Percentiles rank a stretch among this genome's conserved stretches.
These are phyloP conservation scores for Tridacna crocea DNA, from an alignment of 2,888 invertebrate genomes.

Conservation along the genomic window DNA sequence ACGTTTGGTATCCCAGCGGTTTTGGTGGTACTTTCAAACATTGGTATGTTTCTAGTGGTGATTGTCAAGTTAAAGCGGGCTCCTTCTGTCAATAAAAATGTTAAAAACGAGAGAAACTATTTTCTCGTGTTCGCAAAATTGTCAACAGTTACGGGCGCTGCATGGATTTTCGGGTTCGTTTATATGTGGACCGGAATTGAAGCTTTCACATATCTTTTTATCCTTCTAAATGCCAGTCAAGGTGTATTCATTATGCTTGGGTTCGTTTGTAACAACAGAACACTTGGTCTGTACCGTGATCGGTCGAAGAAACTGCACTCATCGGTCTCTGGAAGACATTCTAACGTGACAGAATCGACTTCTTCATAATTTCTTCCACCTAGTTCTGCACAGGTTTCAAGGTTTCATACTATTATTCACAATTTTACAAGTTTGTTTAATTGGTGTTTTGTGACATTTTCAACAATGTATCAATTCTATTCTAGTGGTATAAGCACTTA, in stretches of 20 bases:
- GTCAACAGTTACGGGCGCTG: constrained; percentile 45
- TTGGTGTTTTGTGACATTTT: no score
- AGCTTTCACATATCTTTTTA: constrained; percentile 47
- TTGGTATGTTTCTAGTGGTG: constrained; percentile 34
- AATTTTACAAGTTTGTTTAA: no score
- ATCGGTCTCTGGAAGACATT: no score
- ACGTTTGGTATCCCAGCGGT: constrained; percentile 42
- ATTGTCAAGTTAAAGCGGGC: constrained; percentile 19
- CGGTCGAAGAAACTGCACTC: no score
- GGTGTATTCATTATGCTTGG: constrained; percentile 47
- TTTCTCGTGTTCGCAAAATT: constrained; percentile 37
- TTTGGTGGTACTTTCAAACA: constrained; percentile 30
- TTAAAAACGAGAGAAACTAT: constrained; percentile 45
- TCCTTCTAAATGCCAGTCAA: constrained; percentile 41
- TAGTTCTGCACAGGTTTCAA: no score
- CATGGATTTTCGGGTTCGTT: constrained; percentile 52
- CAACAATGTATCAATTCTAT: no score
- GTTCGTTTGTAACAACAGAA: constrained; percentile 32
- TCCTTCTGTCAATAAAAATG: constrained; percentile 24
- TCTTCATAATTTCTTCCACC: no score
- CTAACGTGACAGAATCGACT: no score
- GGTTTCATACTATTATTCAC: no score
- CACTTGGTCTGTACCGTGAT: constrained; percentile 14
- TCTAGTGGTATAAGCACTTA: no score
- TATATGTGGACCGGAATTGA: constrained; percentile 35